Base-by-base conservation (phyloP, 1,140 invertebrate genomes). In the Anastrepha ludens region DNA sequence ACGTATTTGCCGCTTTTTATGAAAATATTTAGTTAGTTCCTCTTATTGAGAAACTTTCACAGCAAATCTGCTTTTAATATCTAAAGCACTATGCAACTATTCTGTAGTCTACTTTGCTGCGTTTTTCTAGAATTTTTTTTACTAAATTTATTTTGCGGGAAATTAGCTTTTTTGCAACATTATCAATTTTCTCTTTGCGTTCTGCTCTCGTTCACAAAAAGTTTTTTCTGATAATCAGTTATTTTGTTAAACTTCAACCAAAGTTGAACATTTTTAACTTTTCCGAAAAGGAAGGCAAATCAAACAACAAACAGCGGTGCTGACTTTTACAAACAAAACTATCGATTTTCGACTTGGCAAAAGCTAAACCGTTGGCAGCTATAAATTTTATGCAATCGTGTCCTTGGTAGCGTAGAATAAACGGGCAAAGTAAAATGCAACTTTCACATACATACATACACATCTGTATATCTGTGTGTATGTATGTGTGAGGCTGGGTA, bases 311-410 rank as follows among this genome's bases (percentile, higher is more conserved):
- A 11, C 74, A n/a, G 44, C 47, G 20, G 39, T 41, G 41, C 47
- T 81, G 41, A 50, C n/a, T 17, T 81, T n/a, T 41, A 29, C 74
- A 81, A 44, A 81, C n/a, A 81, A 81, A 81, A 8, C 17, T 55
- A 81, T 81, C 74, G 74, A 81, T 81, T 81, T 81, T 81, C 50
- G n/a, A 81, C 74, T 81, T 81, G 74, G 74, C 74, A 29, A 81
- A 81, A 74, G 67, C 67, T 74, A 74, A 11, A 29, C 41, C n/a
- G n/a, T 58, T 81, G 44, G 15, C 55, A 55, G 47, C 17, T 55
- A 55, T 81, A 58, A 81, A 81, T 81, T 81, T 81, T 81, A n/a
- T 55, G 47, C 17, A 81, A 9, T 11, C 74, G 74, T 58, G 74
- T 81, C 74, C 74, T 81, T 81, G 74, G 74, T 81, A 55, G 41